Evolutionary conservation across 2,113 vertebrate species (phyloP).

Genomic region (Callithrix jacchus): DNA sequence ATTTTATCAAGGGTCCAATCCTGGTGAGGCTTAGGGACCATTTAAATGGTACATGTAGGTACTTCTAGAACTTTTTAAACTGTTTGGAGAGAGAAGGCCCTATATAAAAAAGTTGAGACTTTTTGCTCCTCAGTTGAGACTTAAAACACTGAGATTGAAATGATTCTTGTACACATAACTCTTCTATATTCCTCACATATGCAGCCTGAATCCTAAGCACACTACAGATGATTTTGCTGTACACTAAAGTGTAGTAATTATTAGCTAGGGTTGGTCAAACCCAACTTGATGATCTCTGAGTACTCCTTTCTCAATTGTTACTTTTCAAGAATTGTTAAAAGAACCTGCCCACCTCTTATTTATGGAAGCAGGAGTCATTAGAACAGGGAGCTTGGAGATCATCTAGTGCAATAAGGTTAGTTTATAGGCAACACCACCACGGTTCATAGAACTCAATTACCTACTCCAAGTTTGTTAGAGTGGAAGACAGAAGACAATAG

Average conservation of each 20-base stretch:
- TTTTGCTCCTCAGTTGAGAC: not conserved
- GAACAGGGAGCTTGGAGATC: not conserved
- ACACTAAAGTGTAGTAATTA: not conserved
- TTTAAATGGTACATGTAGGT: not conserved
- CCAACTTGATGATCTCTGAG: not conserved
- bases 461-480: not conserved
- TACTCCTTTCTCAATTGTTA: not conserved
- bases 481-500: not conserved
- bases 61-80: not conserved
- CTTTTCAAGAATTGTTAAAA: not conserved
- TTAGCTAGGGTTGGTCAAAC: not conserved
- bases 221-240: not conserved
- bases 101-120: not conserved
- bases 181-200: not conserved
- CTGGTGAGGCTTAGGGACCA: not conserved
- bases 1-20: not conserved
- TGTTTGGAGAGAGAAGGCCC: not conserved
- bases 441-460: not conserved
- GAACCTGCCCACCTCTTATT: not conserved
- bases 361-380: not conserved
- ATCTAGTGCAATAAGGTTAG: not conserved
- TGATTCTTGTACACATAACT: not conserved
- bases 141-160: not conserved
- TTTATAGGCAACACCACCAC: not conserved
- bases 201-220: not conserved